A percentile compares a stretch with the other conserved stretches of the same genome.
These are phyloP conservation scores for Tortricodes alternella DNA, from an alignment of 2,888 invertebrate genomes.

Conservation along the genomic window DNA sequence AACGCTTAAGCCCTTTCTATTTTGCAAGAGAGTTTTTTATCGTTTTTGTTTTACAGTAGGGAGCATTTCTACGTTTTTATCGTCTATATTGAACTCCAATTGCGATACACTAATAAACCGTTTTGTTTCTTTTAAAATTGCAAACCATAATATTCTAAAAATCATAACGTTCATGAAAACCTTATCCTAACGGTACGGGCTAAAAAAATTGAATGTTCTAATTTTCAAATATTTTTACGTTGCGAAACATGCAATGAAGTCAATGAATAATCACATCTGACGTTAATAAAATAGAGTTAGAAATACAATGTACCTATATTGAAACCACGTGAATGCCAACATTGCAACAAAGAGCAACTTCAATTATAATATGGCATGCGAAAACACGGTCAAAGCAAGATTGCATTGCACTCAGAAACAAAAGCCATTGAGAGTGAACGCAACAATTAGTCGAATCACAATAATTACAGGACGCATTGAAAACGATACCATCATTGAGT, in stretches of 20 bases:
- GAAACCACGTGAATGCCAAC: constrained; percentile 8
- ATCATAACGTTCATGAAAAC: constrained; percentile 17
- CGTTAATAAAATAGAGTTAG: constrained; percentile 14
- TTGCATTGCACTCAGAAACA: constrained; percentile 63
- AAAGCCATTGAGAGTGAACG: constrained; percentile 57
- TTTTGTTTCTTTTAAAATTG: no score
- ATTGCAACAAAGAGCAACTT: constrained; percentile 55
- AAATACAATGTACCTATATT: not conserved
- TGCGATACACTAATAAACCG: no score
- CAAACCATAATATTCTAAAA: constrained; percentile 7
- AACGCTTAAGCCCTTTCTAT: constrained; percentile 54
- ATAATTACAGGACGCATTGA: constrained; percentile 73
- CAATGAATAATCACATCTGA: constrained; percentile 11
- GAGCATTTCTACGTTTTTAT: not conserved
- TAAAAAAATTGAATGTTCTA: constrained; percentile 21
- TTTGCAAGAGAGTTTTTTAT: constrained; percentile 2
- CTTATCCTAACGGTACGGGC: constrained; percentile 13
- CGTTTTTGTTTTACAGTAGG: constrained; percentile 1
- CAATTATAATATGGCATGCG: constrained; percentile 71
- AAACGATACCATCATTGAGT: constrained; percentile 74
- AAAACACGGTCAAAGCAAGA: constrained; percentile 74
- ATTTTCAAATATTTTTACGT: constrained; percentile 23
- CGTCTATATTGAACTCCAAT: not conserved
- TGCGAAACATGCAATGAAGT: constrained; percentile 9
- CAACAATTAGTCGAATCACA: constrained; percentile 77